Evolutionary conservation across 2,888 invertebrate species (phyloP).

Genomic region (Lumbricus terrestris): DNA sequence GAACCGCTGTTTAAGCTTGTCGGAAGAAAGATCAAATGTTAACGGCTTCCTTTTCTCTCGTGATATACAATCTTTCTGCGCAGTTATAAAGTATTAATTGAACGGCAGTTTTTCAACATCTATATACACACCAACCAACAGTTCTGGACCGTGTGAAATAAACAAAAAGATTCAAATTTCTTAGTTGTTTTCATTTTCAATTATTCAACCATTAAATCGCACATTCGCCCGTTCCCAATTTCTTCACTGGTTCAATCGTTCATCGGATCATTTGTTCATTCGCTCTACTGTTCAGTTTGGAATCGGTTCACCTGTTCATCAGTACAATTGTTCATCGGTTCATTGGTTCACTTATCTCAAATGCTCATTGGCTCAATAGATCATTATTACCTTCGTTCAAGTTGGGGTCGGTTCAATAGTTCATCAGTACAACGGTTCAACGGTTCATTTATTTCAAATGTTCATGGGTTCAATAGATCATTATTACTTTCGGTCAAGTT

Average conservation of each 20-base stretch:
- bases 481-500: neutral
- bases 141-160: neutral
- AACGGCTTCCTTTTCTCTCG: neutral
- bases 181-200: neutral
- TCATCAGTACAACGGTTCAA: too few species aligned
- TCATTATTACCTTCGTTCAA: neutral
- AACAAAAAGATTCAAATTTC: neutral
- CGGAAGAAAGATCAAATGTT: neutral
- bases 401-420: too few species aligned
- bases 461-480: neutral
- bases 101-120: neutral
- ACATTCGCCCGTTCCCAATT: neutral
- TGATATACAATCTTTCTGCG: neutral
- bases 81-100: neutral
- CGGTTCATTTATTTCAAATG: too few species aligned
- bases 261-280: neutral
- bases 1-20: neutral
- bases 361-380: neutral
- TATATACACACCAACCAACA: neutral
- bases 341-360: too few species aligned
- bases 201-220: neutral
- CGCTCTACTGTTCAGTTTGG: too few species aligned
- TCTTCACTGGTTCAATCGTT: neutral
- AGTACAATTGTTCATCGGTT: too few species aligned
- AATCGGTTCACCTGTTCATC: too few species aligned